phyloP scores from a whole-genome alignment of 2,797 vertebrate genomes.

The Manis pentadactyla region DNA sequence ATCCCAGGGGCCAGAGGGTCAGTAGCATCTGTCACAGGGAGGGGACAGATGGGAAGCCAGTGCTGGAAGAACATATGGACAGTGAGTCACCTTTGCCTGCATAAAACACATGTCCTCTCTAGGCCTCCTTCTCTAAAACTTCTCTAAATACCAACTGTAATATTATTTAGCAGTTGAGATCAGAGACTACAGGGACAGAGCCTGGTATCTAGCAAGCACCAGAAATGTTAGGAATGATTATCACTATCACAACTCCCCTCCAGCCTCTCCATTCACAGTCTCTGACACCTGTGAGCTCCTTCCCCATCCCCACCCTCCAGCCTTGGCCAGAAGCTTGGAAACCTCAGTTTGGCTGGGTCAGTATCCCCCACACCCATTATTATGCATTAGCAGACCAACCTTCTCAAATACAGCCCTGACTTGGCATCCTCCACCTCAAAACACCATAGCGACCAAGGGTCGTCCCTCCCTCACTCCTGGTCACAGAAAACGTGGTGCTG shows the following conservation, averaged over 20 bases:
- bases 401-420: neutral
- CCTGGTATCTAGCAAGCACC: too few species aligned
- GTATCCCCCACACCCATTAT: neutral
- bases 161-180: neutral
- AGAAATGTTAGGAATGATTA: neutral
- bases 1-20: fast-evolving
- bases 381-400: neutral
- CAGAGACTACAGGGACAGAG: neutral
- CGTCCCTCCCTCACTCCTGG: neutral
- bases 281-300: neutral
- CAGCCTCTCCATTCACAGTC: neutral
- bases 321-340: neutral
- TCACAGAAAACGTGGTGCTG: neutral
- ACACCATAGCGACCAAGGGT: too few species aligned
- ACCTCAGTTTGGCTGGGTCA: neutral
- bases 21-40: neutral
- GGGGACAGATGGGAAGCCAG: neutral
- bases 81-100: too few species aligned
- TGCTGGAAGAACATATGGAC: too few species aligned
- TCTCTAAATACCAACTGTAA: neutral
- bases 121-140: neutral
- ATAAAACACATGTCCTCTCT: neutral
- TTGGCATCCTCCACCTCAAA: neutral
- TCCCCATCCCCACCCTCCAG: neutral
- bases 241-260: too few species aligned